Base-by-base conservation (phyloP, 23 tunicate genomes). In the Styela clava region DNA sequence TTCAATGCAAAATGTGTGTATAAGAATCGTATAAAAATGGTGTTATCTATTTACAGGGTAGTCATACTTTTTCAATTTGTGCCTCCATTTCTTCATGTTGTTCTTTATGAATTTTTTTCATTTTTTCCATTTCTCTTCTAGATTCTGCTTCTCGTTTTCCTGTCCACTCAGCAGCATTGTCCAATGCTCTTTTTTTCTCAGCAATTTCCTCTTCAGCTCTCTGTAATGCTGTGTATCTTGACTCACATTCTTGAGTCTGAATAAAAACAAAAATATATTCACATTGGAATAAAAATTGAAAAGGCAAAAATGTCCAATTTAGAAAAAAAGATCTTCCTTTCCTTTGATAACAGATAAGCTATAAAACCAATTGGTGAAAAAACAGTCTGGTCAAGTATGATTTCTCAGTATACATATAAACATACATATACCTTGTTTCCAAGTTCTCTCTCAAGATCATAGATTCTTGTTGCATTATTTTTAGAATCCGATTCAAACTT, bases 61-160 rank as follows among this genome's bases (percentile, higher is more conserved):
- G n/a, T n/a, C n/a, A n/a, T n/a, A 87, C 92, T 71, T 3, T 7
- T 77, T 87, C 86, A 74, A 81, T 83, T 83, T 87, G 86, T 29
- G 83, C 74, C 2, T 22, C 78, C 79, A 87, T 20, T 23, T 83
- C 83, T 29, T 68, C 79, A 26, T 73, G 74, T 44, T 87, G 92
- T 69, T 83, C 92, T 16, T n/a, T 25, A 70, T 83, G 86, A 33
- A 83, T 35, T 68, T 83, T 87, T 78, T 76, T 83, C 65, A 82
- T 65, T 68, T 83, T 87, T 34, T 69, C 69, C 37, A 69, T 68
- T 35, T 87, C 92, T 2, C 86, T 29, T 28, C 79, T 78, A n/a
- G 25, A 21, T 56, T 83, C 76, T 32, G 72, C 24, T 35, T 87
- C 86, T 35, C 56, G 71, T 35, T 83, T 83, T 12, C 79, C 73